Evolutionary conservation across 2,113 vertebrate species (phyloP).

Genomic region (Myotis lucifugus): DNA sequence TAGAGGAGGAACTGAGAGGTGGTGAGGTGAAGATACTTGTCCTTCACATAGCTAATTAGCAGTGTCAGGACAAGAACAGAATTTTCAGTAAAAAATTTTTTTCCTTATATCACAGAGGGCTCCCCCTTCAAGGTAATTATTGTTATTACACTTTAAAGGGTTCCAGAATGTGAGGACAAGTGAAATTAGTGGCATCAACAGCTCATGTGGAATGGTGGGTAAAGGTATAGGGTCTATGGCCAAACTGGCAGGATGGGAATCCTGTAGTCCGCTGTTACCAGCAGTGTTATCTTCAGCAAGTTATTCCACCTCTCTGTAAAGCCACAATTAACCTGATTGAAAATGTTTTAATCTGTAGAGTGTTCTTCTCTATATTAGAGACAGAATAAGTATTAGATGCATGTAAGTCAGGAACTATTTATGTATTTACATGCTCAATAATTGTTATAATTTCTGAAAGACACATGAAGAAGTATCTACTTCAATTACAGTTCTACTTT

Average conservation of each 20-base stretch:
- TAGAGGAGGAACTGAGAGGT: not conserved
- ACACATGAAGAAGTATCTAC: not conserved
- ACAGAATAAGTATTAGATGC: not conserved
- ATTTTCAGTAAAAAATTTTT: not conserved
- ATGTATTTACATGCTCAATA: not conserved
- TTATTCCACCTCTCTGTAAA: not conserved
- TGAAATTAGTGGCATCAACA: not conserved
- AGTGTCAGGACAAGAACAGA: not conserved
- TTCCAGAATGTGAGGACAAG: not conserved
- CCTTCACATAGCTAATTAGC: not conserved
- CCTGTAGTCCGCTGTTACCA: not conserved
- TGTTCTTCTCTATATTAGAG: not conserved
- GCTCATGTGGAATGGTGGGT: not conserved
- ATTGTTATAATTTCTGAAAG: constrained; percentile 37
- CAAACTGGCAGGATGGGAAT: not conserved
- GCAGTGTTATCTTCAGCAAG: not conserved
- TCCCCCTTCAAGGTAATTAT: not conserved
- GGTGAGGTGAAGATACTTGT: not conserved
- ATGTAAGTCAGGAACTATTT: not conserved
- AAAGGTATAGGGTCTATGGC: not conserved
- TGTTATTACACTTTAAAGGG: not conserved
- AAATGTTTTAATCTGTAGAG: not conserved
- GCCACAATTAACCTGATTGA: not conserved
- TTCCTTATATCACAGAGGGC: not conserved
- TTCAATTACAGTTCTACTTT: not conserved